phyloP scores from a whole-genome alignment of 2,797 vertebrate species.

The Tokudaia tokunoshimensis region DNA sequence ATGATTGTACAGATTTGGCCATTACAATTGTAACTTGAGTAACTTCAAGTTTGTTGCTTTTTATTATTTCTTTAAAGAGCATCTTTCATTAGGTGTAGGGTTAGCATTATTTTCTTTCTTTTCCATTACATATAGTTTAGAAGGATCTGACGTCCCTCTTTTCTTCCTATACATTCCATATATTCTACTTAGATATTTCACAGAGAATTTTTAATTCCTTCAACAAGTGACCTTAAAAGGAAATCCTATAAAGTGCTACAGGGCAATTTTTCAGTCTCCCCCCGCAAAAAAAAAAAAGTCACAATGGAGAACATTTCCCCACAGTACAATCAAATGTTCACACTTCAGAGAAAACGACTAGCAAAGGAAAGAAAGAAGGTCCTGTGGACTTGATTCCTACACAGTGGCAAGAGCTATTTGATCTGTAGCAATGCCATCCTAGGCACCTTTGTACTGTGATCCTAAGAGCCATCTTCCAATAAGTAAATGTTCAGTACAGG shows the following conservation, averaged over 20 bases:
- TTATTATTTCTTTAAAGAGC: constrained; percentile 2
- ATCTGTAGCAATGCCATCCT: background rate
- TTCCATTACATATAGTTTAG: background rate
- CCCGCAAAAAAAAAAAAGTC: background rate
- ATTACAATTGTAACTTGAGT: constrained; percentile 38
- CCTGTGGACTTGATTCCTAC: background rate
- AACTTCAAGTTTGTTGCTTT: constrained; percentile 9
- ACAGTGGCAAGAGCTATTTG: background rate
- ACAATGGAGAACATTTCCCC: background rate
- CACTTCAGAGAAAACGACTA: background rate
- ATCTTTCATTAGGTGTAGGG: background rate
- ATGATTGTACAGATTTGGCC: background rate
- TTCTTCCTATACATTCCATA: background rate
- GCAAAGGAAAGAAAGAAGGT: background rate
- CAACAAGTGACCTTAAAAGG: background rate
- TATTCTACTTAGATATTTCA: background rate
- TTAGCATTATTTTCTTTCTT: constrained; percentile 10
- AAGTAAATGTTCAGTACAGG: background rate
- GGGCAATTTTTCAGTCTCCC: background rate
- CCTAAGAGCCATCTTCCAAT: background rate
- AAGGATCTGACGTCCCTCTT: background rate
- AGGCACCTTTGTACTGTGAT: background rate
- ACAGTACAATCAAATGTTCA: background rate
- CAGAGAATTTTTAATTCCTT: constrained; percentile 20
- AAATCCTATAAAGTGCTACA: background rate